Evolutionary conservation across 2,888 invertebrate species (phyloP).

Genomic region (Steinernema hermaphroditum): DNA sequence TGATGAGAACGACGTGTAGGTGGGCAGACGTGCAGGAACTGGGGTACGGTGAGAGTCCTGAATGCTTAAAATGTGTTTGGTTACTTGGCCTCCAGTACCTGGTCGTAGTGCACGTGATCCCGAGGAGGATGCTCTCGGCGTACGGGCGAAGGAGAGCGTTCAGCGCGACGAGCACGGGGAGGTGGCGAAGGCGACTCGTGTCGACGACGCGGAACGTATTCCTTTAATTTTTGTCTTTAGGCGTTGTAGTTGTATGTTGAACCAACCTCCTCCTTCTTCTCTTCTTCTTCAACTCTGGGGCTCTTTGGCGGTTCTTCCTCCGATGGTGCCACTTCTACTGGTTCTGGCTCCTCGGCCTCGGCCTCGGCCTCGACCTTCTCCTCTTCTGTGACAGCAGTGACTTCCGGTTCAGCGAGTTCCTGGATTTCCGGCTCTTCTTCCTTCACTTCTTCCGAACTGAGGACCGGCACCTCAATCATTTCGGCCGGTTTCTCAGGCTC

Average conservation of each 20-base stretch:
- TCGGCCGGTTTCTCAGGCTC: neutral
- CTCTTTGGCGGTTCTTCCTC: conserved; percentile 30
- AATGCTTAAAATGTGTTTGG: neutral
- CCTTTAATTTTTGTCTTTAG: neutral
- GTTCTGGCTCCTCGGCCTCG: conserved; percentile 34
- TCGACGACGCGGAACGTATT: conserved; percentile 35
- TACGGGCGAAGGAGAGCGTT: conserved; percentile 47
- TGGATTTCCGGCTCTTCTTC: conserved; percentile 12
- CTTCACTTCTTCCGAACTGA: neutral
- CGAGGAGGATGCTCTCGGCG: conserved; percentile 41
- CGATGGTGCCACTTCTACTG: conserved; percentile 6
- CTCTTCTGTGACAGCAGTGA: conserved; percentile 28
- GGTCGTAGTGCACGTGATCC: conserved; percentile 50
- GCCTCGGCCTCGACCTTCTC: conserved; percentile 37
- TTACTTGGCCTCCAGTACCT: conserved; percentile 28
- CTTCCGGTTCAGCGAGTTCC: conserved; percentile 15
- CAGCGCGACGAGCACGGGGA: conserved; percentile 49
- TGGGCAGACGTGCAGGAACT: conserved; percentile 61
- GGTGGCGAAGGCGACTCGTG: conserved; percentile 52
- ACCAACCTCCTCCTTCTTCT: conserved; percentile 35
- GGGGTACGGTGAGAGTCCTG: conserved; percentile 58
- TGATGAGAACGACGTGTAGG: conserved; percentile 61
- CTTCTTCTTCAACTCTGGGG: conserved; percentile 13
- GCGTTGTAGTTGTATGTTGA: no score
- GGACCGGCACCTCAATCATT: neutral